These are phyloP conservation scores for Saimiri boliviensis DNA, from an alignment of 2,113 vertebrate species.

Conservation along the genomic window DNA sequence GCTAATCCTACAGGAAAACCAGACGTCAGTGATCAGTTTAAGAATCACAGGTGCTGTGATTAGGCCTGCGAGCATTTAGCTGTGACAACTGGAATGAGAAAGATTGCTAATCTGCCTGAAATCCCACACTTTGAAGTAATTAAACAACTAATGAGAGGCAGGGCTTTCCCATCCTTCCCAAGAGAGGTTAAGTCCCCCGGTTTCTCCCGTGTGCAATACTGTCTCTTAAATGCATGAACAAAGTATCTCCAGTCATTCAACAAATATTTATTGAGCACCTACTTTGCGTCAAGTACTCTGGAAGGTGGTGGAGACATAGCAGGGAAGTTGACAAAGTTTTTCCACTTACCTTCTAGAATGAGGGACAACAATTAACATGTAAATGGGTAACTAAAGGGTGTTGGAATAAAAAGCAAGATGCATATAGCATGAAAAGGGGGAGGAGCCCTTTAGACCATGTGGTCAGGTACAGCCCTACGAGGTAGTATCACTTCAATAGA, in stretches of 20 bases:
- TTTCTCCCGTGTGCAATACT: background rate
- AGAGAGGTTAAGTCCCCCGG: background rate
- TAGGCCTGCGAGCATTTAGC: background rate
- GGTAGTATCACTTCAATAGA: background rate
- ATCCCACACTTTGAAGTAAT: conserved; percentile 18
- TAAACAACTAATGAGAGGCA: conserved; percentile 48
- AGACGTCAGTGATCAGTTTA: background rate
- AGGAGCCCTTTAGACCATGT: background rate
- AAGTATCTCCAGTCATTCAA: background rate
- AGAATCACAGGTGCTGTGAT: background rate
- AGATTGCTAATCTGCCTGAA: background rate
- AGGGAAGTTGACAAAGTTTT: background rate
- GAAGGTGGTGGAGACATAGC: background rate
- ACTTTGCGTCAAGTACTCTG: background rate
- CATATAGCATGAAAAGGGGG: background rate
- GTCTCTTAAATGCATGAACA: background rate
- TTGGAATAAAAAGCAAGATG: background rate
- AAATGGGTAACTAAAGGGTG: background rate
- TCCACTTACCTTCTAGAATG: background rate
- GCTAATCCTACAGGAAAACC: background rate
- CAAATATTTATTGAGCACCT: background rate
- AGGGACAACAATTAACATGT: background rate
- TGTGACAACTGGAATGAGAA: background rate
- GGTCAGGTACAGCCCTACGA: background rate
- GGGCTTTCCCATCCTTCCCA: background rate